Conservation (phyloP, 2,888 invertebrate species). For the Drosophila multiciliata region DNA sequence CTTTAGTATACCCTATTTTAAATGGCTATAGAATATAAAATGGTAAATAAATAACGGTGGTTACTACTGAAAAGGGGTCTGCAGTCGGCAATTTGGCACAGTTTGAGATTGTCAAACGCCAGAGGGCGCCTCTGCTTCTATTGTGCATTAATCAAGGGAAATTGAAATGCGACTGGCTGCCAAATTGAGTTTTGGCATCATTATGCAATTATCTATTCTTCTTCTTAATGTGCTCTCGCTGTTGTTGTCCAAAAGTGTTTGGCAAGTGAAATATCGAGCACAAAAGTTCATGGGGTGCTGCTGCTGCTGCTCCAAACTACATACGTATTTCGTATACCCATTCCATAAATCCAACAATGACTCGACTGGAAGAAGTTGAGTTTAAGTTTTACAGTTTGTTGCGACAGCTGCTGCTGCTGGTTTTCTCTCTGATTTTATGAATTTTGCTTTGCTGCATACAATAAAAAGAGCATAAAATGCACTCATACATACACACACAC, state of each 20-base stretch:
- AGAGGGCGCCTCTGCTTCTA: constrained; percentile 30
- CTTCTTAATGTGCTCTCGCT: constrained; percentile 22
- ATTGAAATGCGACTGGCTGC: constrained; percentile 47
- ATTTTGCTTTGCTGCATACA: constrained; percentile 58
- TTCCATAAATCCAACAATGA: constrained; percentile 9
- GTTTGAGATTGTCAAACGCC: constrained; percentile 38
- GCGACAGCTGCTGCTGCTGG: constrained; percentile 39
- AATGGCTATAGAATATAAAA: constrained; percentile 25
- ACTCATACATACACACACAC: constrained; percentile 29
- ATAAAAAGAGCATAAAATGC: constrained; percentile 70
- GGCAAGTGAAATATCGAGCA: constrained; percentile 68
- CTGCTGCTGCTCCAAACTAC: constrained; percentile 1
- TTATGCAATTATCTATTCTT: constrained; percentile 63
- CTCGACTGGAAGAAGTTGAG: constrained; percentile 26
- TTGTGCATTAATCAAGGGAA: constrained; percentile 46
- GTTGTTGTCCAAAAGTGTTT: constrained; percentile 45
- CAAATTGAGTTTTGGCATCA: constrained; percentile 60
- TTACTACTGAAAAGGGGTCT: constrained; percentile 32
- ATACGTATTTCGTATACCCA: background rate
- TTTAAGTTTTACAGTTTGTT: constrained; percentile 46
- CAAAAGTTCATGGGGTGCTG: constrained; percentile 67
- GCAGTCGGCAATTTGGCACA: constrained; percentile 59
- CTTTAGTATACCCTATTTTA: background rate
- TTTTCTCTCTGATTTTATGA: constrained; percentile 60
- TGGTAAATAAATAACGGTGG: constrained; percentile 41